phyloP scores from a whole-genome alignment of 2,113 vertebrate species.

The Petrocephalus microphthalmus region DNA sequence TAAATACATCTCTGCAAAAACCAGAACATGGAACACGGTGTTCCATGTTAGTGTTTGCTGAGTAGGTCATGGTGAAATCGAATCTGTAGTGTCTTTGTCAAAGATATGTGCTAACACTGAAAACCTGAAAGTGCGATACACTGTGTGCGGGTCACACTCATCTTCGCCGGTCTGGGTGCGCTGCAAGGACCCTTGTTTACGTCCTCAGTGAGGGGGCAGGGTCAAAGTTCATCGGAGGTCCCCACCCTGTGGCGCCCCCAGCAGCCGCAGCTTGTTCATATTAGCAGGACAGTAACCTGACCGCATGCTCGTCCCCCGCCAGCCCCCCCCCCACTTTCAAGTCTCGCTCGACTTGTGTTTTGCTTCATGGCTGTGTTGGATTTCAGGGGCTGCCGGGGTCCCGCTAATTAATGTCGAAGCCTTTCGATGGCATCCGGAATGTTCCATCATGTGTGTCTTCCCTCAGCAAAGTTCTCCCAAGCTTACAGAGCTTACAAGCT shows the following conservation, averaged over 20 bases:
- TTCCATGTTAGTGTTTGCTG: constrained; percentile 5
- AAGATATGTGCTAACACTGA: constrained; percentile 32
- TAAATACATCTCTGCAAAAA: background rate
- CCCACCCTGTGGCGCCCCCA: background rate
- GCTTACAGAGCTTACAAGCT: background rate
- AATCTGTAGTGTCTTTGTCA: background rate
- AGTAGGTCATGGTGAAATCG: constrained; percentile 31
- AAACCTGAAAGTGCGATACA: constrained; percentile 27
- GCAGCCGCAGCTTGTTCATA: constrained; percentile 20
- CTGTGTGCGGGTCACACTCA: constrained; percentile 6
- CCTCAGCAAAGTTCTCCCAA: constrained; percentile 2
- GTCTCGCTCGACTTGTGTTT: constrained; percentile 39
- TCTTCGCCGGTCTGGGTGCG: background rate
- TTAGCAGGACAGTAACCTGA: constrained; percentile 36
- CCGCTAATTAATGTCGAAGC: constrained; percentile 60
- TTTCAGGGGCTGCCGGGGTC: constrained; percentile 48
- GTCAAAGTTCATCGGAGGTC: constrained; percentile 1
- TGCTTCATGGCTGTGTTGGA: constrained; percentile 46
- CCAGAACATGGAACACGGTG: background rate
- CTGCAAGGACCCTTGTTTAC: background rate
- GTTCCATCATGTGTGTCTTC: constrained; percentile 25
- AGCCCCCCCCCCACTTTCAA: constrained; percentile 41
- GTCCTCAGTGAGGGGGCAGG: background rate
- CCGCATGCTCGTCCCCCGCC: constrained; percentile 27
- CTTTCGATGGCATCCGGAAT: constrained; percentile 49